Conservation (phyloP, 2,888 invertebrate genomes). For the Linnaemya vulpina region DNA sequence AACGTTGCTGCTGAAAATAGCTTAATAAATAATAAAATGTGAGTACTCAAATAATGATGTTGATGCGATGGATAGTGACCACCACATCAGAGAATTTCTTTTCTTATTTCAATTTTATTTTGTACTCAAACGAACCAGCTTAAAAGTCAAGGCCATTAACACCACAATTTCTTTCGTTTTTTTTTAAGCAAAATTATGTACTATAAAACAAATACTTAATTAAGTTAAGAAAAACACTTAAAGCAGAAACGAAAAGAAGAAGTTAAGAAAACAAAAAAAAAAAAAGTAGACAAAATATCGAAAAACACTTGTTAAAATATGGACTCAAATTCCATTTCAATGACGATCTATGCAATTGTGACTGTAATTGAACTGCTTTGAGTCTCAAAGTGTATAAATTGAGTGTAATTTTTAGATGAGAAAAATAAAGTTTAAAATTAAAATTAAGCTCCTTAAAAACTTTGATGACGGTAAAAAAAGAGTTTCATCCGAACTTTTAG, state of each 20-base stretch:
- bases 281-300: neutral
- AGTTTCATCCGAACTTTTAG: too few relatives aligned
- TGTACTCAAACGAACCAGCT: constrained; percentile 1
- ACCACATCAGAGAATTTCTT: neutral
- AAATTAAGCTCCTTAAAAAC: too few relatives aligned
- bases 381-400: too few relatives aligned
- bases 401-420: too few relatives aligned
- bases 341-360: too few relatives aligned
- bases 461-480: too few relatives aligned
- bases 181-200: neutral
- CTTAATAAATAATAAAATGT: neutral
- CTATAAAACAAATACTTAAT: neutral
- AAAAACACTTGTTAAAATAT: constrained; percentile 13
- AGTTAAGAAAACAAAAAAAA: neutral
- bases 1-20: neutral
- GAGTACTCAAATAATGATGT: neutral
- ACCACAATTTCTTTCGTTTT: constrained; percentile 42
- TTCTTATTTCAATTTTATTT: neutral
- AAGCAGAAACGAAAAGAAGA: neutral
- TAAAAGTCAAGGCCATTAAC: constrained; percentile 69
- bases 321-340: constrained; percentile 2
- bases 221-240: neutral
- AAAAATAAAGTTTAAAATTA: too few relatives aligned
- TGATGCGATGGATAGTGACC: neutral
- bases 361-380: too few relatives aligned